A percentile compares a stretch with the other conserved stretches of the same genome.
Evolutionary conservation across 2,888 invertebrate species (phyloP).

Genomic region (Caradrina kadenii): DNA sequence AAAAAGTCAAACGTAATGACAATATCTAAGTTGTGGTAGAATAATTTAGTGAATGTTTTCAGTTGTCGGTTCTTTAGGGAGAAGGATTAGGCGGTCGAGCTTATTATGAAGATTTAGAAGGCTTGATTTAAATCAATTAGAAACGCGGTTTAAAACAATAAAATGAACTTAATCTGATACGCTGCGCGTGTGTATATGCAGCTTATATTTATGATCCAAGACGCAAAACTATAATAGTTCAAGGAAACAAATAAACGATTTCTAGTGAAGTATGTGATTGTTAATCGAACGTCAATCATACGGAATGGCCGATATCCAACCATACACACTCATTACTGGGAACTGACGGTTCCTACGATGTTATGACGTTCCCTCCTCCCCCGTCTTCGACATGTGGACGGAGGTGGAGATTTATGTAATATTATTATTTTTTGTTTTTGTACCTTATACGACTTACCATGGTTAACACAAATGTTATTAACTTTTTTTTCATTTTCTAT

Average conservation of each 20-base stretch:
- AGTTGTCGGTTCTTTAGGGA: neutral
- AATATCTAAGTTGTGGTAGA: constrained; percentile 2
- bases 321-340: constrained; percentile 36
- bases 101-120: neutral
- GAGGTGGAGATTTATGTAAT: neutral
- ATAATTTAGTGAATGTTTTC: neutral
- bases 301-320: constrained; percentile 24
- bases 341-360: constrained; percentile 19
- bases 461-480: neutral
- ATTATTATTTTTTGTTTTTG: constrained; percentile 6
- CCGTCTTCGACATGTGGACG: neutral
- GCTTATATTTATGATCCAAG: neutral
- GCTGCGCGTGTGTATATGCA: neutral
- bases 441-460: neutral
- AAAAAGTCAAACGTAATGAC: constrained; percentile 42
- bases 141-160: no score
- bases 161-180: no score
- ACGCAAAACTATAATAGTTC: constrained; percentile 13
- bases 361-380: constrained; percentile 4
- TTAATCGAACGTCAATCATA: constrained; percentile 55
- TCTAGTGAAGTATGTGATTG: constrained; percentile 22
- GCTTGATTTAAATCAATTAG: neutral
- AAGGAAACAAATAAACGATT: constrained; percentile 12
- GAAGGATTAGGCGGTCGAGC: neutral
- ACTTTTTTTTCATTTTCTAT: neutral